Evolutionary conservation across 2,797 vertebrate species (phyloP), one percentile per base, ranked within the genome.

Genomic region (Chromobotia macracanthus): DNA sequence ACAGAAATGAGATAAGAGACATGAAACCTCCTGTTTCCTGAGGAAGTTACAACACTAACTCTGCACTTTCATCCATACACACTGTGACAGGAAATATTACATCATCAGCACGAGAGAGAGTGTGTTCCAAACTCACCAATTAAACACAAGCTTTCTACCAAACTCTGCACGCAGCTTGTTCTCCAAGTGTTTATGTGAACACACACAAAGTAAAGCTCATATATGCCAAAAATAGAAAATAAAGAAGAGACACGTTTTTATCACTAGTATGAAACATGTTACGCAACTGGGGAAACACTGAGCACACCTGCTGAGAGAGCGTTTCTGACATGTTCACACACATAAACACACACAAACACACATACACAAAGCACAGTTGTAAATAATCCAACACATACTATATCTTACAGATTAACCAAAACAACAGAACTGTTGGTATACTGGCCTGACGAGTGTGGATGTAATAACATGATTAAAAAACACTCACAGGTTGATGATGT

Each of bases 401-500:
- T 13, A 11, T 21, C 28, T 28, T 28, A 28, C 28, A 28, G 28
- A 28, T 28, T 28, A 1, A 28, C 1, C 28, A 28, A 28, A 28
- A 28, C 28, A n/a, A 28, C 4, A 19, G 18, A 9, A 35, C 12
- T 4, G 28, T 5, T n/a, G 8, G 5, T 8, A 23, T 10, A 60
- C n/a, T 3, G 7, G 28, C 23, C 80, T 83, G 70, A 55, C 31
- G 51, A 19, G 51, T 19, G 51, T 53, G 51, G n/a, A n/a, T 53
- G 2, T 3, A 7, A 28, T 28, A 28, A 1, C 28, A 4, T 28
- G 28, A 28, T 28, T 1, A 28, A 28, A 1, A 28, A 1, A 41
- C 83, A 97, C 97, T 97, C 91, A 99, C 96, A 98, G 81, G 89
- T 93, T 93, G 89, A 94, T 94, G 87, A 96, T 90, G 69, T 92